A percentile compares a stretch with the other conserved stretches of the same genome.
Conservation (phyloP, 1,140 invertebrate species). For the Brachionus rubens region DNA sequence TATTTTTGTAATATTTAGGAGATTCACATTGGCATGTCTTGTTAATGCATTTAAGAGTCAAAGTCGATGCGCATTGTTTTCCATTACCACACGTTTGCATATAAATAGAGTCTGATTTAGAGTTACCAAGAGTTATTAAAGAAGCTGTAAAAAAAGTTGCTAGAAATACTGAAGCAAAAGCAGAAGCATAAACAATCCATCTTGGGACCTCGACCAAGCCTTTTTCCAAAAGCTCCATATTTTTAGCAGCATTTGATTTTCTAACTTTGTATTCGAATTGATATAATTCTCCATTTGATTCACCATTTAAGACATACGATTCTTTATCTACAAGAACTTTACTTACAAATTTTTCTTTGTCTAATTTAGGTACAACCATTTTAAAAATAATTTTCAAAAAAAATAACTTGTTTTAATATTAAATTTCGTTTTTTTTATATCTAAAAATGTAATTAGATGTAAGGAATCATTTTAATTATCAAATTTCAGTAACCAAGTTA, state of each 20-base stretch:
- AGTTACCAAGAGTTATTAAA: background rate
- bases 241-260: constrained; percentile 6
- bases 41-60: constrained; percentile 1
- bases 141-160: background rate
- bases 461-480: too few species aligned
- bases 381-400: too few species aligned
- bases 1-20: constrained; percentile 6
- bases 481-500: too few species aligned
- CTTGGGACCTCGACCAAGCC: constrained; percentile 9
- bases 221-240: background rate
- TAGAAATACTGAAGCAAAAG: background rate
- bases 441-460: too few species aligned
- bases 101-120: background rate
- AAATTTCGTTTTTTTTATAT: too few species aligned
- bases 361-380: background rate
- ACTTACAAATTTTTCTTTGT: constrained; percentile 3
- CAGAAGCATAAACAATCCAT: constrained; percentile 23
- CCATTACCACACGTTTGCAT: background rate
- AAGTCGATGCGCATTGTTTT: too few species aligned
- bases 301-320: constrained; percentile 6
- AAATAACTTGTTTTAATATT: too few species aligned
- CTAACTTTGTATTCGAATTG: constrained; percentile 14
- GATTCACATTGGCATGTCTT: background rate
- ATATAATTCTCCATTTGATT: background rate
- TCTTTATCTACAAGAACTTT: constrained; percentile 2